Evolutionary conservation across 2,888 invertebrate genomes (phyloP).

Genomic region (Mythimna vitellina): DNA sequence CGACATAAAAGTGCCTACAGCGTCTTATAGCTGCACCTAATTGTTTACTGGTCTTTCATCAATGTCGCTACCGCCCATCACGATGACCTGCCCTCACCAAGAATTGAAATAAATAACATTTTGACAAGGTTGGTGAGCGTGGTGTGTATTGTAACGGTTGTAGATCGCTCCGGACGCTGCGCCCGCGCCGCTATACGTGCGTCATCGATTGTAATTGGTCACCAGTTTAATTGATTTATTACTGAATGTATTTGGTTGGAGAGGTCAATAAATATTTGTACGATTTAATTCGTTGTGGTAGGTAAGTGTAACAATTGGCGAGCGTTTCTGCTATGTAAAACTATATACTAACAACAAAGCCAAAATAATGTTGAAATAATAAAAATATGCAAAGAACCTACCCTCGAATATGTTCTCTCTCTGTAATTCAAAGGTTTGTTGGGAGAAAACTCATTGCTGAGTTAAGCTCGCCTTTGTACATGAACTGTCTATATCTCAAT

Average conservation of each 20-base stretch:
- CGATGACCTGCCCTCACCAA: neutral
- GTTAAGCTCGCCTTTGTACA: no score
- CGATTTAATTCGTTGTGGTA: neutral
- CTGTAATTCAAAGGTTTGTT: no score
- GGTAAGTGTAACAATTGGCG: neutral
- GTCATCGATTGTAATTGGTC: slow-evolving; percentile 40
- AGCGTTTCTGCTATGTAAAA: neutral
- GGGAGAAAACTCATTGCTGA: no score
- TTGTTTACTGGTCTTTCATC: neutral
- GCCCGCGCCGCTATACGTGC: slow-evolving; percentile 35
- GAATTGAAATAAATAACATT: slow-evolving; percentile 67
- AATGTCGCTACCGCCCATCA: slow-evolving; percentile 29
- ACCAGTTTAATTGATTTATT: slow-evolving; percentile 42
- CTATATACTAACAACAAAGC: no score
- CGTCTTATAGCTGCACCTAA: neutral
- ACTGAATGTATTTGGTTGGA: slow-evolving; percentile 6
- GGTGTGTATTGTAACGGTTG: slow-evolving; percentile 29
- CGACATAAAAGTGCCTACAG: no score
- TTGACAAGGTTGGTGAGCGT: slow-evolving; percentile 61
- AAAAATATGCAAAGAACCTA: no score
- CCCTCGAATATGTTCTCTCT: no score
- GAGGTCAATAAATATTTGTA: slow-evolving; percentile 1
- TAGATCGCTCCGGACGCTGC: slow-evolving; percentile 49
- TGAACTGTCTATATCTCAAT: no score
- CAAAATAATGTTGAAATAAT: no score